phyloP scores from a whole-genome alignment of 2,113 vertebrate genomes.

The Nansenia antarctica region DNA sequence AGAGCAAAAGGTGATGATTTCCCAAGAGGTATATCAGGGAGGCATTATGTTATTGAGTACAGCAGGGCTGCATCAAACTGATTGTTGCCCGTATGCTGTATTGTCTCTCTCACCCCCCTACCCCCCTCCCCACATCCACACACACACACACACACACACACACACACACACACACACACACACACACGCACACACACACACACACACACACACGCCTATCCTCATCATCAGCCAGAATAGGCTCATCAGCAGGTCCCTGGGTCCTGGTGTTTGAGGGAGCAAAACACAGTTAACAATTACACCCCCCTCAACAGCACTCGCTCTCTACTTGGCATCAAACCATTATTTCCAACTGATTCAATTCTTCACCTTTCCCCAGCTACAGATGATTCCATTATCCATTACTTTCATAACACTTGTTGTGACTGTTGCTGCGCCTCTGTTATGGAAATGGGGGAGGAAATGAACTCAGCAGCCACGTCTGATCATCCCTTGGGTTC shows the following conservation, averaged over 20 bases:
- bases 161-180: conserved; percentile 16
- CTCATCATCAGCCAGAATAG: neutral
- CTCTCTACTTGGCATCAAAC: conserved; percentile 9
- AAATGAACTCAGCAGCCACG: neutral
- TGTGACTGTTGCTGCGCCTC: neutral
- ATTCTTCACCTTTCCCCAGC: conserved; percentile 9
- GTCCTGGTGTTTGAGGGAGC: conserved; percentile 2
- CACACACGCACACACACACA: conserved; percentile 14
- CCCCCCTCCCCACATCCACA: conserved; percentile 9
- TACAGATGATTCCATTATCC: conserved; percentile 9
- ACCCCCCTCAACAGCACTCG: neutral
- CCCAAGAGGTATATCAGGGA: conserved; percentile 71
- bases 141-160: conserved; percentile 14
- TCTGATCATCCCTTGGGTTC: conserved; percentile 1
- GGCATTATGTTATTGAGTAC: conserved; percentile 43
- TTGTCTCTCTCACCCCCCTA: conserved; percentile 32
- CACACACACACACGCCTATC: conserved; percentile 10
- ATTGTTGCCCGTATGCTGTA: conserved; percentile 40
- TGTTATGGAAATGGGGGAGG: neutral
- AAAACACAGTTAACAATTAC: conserved; percentile 13
- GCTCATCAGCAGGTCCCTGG: neutral
- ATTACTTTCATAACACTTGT: conserved; percentile 14
- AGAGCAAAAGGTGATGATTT: conserved; percentile 82
- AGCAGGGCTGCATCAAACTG: conserved; percentile 54
- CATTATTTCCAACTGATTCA: neutral